phyloP scores from a whole-genome alignment of 2,888 invertebrate genomes.

The Uropetala carovei region DNA sequence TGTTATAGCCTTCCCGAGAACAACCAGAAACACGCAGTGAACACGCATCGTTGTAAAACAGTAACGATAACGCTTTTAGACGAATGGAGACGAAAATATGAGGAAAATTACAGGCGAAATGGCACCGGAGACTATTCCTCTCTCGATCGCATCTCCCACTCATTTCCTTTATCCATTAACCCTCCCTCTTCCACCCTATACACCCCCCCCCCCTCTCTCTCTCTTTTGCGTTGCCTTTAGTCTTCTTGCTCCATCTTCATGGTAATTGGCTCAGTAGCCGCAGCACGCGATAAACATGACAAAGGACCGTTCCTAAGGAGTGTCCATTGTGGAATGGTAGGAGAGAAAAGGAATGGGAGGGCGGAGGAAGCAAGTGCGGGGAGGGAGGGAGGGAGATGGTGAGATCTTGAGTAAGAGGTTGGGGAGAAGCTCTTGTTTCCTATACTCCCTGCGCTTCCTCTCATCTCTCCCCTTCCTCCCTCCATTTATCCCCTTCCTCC shows the following conservation, averaged over 20 bases:
- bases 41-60: no score
- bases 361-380: not conserved
- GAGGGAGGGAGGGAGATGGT: no score
- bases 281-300: conserved; percentile 55
- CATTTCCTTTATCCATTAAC: conserved; percentile 45
- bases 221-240: not conserved
- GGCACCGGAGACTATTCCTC: not conserved
- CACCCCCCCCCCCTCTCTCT: not conserved
- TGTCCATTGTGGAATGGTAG: not conserved
- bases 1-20: no score
- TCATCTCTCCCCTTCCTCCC: no score
- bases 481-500: not conserved
- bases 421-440: no score
- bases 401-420: no score
- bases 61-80: not conserved
- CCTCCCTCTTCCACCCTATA: not conserved
- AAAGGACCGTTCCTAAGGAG: conserved; percentile 5
- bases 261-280: conserved; percentile 47
- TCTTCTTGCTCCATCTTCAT: conserved; percentile 33
- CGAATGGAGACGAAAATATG: not conserved
- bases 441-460: no score
- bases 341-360: not conserved
- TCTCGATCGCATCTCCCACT: not conserved
- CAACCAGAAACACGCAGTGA: no score
- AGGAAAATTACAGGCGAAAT: not conserved